Percentiles rank a stretch among this genome's conserved stretches.
Evolutionary conservation across 1,140 invertebrate species (phyloP).

Genomic region (Brachionus plicatilis): DNA sequence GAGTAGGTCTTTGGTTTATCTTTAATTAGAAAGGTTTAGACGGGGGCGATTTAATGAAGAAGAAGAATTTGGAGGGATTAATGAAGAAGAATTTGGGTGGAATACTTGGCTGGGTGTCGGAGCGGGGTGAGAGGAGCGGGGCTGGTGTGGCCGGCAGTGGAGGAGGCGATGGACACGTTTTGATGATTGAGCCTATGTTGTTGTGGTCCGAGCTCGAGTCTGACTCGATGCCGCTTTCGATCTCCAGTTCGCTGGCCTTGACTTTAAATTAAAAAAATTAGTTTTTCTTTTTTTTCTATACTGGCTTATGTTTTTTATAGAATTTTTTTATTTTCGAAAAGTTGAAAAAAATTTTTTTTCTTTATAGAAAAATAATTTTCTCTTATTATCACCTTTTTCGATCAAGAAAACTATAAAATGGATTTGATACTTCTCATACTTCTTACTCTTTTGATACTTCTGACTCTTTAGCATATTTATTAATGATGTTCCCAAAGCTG

Average conservation of each 20-base stretch:
- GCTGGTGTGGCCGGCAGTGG: not conserved
- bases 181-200: not conserved
- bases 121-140: not conserved
- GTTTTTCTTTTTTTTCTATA: no score
- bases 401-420: no score
- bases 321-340: no score
- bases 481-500: no score
- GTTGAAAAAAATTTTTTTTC: no score
- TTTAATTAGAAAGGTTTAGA: not conserved
- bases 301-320: no score
- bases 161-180: not conserved
- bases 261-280: not conserved
- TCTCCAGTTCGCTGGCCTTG: not conserved
- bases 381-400: no score
- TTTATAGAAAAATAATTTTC: no score
- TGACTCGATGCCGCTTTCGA: constrained; percentile 40
- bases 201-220: constrained; percentile 36
- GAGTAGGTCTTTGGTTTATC: not conserved
- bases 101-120: not conserved
- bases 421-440: no score
- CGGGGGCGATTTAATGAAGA: no score
- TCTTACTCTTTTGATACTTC: no score
- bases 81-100: not conserved
- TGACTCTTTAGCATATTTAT: no score
- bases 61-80: not conserved